These are phyloP conservation scores for Acyrthosiphon pisum DNA, from an alignment of 1,140 invertebrate genomes.

Conservation along the genomic window DNA sequence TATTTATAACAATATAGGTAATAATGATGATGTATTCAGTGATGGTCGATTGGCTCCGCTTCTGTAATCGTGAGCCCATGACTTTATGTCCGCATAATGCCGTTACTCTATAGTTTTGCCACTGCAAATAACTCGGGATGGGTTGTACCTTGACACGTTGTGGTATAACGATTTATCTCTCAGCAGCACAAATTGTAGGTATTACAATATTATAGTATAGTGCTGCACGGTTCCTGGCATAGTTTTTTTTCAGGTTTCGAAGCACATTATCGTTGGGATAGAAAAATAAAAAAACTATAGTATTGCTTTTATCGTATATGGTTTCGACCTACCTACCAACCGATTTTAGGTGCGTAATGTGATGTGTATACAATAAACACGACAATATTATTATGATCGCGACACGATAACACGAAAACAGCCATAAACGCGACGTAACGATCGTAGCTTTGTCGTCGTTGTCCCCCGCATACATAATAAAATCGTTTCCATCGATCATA, in stretches of 20 bases:
- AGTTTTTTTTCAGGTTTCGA: not conserved
- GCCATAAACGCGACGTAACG: not conserved
- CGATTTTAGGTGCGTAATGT: not conserved
- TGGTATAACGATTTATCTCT: not conserved
- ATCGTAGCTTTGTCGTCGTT: not conserved
- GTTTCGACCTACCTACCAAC: not conserved
- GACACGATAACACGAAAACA: conserved; percentile 24
- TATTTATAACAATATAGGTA: not conserved
- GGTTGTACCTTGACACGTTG: not conserved
- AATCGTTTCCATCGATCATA: conserved; percentile 1
- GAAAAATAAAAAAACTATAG: not conserved
- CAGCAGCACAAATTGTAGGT: not conserved
- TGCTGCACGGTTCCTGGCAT: rapidly evolving
- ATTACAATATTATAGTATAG: too few relatives aligned
- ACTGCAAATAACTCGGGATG: not conserved
- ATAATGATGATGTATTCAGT: too few relatives aligned
- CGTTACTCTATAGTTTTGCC: too few relatives aligned
- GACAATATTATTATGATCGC: conserved; percentile 2
- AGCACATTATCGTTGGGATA: not conserved
- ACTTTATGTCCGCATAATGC: too few relatives aligned
- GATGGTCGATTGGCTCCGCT: too few relatives aligned
- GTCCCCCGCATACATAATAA: not conserved
- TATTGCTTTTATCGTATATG: not conserved
- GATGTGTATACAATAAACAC: conserved; percentile 4
- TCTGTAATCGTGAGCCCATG: too few relatives aligned